Base-by-base conservation (phyloP, 2,888 invertebrate genomes). In the Drosophila borealis region DNA sequence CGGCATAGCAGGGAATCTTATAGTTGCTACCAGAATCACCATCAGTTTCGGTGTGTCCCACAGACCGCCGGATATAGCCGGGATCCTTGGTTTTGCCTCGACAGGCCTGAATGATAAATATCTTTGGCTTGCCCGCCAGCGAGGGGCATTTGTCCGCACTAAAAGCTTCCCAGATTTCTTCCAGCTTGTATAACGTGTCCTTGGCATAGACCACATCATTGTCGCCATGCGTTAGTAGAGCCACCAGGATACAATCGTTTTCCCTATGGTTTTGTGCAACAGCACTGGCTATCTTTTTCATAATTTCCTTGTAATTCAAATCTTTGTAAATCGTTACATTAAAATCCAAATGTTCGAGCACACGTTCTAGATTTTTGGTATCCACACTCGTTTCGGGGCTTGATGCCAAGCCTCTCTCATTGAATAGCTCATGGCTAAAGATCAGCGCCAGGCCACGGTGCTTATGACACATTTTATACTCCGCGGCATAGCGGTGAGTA, bases 1-100 rank as follows among this genome's bases (percentile, higher is more conserved):
- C 98, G 0, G 98, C 97, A 93, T 97, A 96, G n/a, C 95, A 94
- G 4, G 98, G 98, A 86, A 98, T 97, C 89, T 95, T 95, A 89
- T 97, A 96, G 19, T 95, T 94, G 70, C 94, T 93, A 0, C 68
- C 63, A 10, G 78, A 74, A 45, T 80, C 81, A 13, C 96, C 96
- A 92, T 97, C 96, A 13, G 96, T 96, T 91, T 96, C 95, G 63
- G 3, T 48, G 4, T 93, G 94, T 4, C 44, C 21, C 0, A 45
- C 25, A 5, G 80, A 79, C 39, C 74, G 70, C 49, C 97, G 92
- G 49, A 94, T 94, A 25, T 95, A 93, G 25, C 97, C 97, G 61
- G 94, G 93, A 93, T 98, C 97, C 25, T 97, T 93, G 90, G 94
- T 95, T 89, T 8, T 11, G n/a, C 98, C 98, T 92, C 97, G 97